Evolutionary conservation across 1,140 invertebrate genomes (phyloP).

Genomic region (Oryzaephilus surinamensis): DNA sequence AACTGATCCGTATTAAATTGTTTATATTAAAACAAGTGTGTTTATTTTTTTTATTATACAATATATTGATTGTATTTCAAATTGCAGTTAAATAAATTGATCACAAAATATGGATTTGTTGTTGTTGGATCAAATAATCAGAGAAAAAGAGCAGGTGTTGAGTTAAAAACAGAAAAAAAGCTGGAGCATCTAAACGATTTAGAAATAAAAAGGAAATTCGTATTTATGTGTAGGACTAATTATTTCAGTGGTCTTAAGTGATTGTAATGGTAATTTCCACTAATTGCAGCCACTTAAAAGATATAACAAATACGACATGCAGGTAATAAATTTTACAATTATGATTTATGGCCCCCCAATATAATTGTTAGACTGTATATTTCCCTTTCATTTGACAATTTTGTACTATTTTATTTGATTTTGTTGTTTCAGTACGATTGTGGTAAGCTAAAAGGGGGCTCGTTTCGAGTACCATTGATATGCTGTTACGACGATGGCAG

Average conservation of each 20-base stretch:
- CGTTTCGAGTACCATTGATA: slow-evolving; percentile 34
- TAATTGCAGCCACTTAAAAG: slow-evolving; percentile 21
- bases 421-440: too few species aligned
- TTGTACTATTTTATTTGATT: slow-evolving; percentile 24
- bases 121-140: slow-evolving; percentile 28
- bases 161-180: too few species aligned
- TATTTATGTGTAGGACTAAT: too few species aligned
- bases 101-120: neutral
- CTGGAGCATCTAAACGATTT: too few species aligned
- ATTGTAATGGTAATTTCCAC: slow-evolving; percentile 35
- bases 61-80: too few species aligned
- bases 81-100: too few species aligned
- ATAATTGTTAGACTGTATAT: slow-evolving; percentile 9
- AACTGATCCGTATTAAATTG: slow-evolving; percentile 12
- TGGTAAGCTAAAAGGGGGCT: slow-evolving; percentile 30
- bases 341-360: slow-evolving; percentile 17
- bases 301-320: slow-evolving; percentile 35
- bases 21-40: neutral
- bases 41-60: neutral
- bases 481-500: slow-evolving; percentile 34
- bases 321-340: slow-evolving; percentile 25
- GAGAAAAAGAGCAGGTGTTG: too few species aligned
- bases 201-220: too few species aligned
- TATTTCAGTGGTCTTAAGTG: slow-evolving; percentile 20
- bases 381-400: slow-evolving; percentile 9